phyloP scores from a whole-genome alignment of 2,113 vertebrate genomes.

The Trachemys scripta region DNA sequence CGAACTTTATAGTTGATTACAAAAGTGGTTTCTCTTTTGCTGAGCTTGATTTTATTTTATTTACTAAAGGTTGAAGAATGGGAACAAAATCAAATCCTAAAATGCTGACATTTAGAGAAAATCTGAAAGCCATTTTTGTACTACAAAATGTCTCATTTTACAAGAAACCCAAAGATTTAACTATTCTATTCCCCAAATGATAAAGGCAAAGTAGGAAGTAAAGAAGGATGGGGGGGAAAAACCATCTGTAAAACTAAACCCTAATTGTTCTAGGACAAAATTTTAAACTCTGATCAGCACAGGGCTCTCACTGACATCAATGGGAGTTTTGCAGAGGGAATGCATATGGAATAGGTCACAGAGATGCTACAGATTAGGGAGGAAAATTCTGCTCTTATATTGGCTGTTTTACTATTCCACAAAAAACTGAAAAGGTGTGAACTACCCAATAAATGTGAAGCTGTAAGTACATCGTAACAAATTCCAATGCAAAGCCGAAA shows the following conservation, averaged over 20 bases:
- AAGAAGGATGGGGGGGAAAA: neutral
- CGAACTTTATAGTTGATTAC: conserved; percentile 34
- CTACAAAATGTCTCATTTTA: conserved; percentile 75
- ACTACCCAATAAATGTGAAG: conserved; percentile 22
- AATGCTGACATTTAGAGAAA: conserved; percentile 61
- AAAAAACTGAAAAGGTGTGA: conserved; percentile 34
- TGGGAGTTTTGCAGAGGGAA: neutral
- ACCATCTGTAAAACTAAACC: conserved; percentile 46
- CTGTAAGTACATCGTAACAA: conserved; percentile 51
- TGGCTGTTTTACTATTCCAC: conserved; percentile 49
- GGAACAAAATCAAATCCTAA: conserved; percentile 20
- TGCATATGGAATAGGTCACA: neutral
- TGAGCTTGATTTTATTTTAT: neutral
- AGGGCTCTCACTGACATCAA: conserved; percentile 36
- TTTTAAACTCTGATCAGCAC: conserved; percentile 59
- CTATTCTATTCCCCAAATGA: conserved; percentile 24
- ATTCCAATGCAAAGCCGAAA: conserved; percentile 57
- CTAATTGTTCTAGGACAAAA: conserved; percentile 50
- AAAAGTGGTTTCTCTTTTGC: conserved; percentile 41
- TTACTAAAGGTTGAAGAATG: conserved; percentile 20
- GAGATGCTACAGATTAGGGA: conserved; percentile 45
- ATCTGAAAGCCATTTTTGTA: conserved; percentile 36
- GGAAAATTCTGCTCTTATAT: conserved; percentile 69
- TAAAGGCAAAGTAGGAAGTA: conserved; percentile 23
- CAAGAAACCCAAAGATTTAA: conserved; percentile 54